Evolutionary conservation across 2,113 vertebrate genomes (phyloP), one percentile per base, ranked within the genome.

Genomic region (Paramormyrops kingsleyae): DNA sequence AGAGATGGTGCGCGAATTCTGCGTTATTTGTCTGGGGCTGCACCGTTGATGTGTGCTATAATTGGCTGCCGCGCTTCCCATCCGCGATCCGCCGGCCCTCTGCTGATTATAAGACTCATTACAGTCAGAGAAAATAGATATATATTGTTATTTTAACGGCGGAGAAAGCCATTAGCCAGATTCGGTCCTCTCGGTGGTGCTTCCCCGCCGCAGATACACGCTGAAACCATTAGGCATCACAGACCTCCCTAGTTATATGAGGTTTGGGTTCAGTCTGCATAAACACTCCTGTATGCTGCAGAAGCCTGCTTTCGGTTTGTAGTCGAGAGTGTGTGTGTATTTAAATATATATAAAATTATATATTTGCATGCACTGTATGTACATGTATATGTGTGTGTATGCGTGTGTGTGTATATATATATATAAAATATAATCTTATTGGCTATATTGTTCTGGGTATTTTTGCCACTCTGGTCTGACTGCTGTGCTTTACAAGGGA

Each of bases 31-130:
- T 97, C 97, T 96, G 86, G 95, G 89, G 96, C 97, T 96, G 96
- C 95, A 94, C 93, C 94, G 95, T 96, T 95, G 94, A 97, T 97
- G 96, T 97, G 96, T 97, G 96, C 97, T 97, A 97, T 97, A 97
- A 97, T 97, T 96, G 96, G 97, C 97, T 97, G 97, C 96, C 97
- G 96, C 95, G 95, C 97, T 97, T 97, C 96, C 97, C 96, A 97
- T 97, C 96, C 96, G 13, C 2, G 96, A 96, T 97, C 96, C 96
- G 95, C 96, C 96, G 97, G 97, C 97, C 97, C 96, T 97, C 96
- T 96, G 97, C 96, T 97, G 96, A 97, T 97, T 97, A 96, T 96
- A 96, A 96, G 96, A 97, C 96, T 95, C 96, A 97, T 97, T 96
- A 56, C 83, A 49, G 83, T 85, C 46, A n/a, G 83, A 27, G 96